Evolutionary conservation across 2,797 vertebrate species (phyloP), one percentile per base, ranked within the genome.

Genomic region (Peromyscus attwateri): DNA sequence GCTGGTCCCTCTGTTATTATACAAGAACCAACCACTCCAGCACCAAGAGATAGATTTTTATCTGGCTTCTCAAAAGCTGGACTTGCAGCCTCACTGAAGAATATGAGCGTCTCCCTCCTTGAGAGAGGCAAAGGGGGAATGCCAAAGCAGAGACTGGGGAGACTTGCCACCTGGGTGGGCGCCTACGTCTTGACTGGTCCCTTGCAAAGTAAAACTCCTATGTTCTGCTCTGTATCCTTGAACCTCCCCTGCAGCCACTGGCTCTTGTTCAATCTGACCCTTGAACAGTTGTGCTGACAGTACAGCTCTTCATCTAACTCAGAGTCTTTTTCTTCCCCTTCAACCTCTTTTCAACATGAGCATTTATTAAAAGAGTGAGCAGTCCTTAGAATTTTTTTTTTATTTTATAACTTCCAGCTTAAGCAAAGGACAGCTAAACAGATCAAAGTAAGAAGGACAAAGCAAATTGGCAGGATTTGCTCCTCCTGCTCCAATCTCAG

Each of bases 371-470:
- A 57, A 73, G 62, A 57, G 43, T 89, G 49, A 82, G 64, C 57
- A 68, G 68, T 76, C 82, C 81, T 91, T 17, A 31, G 62, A 85
- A 46, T 10, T 52, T 95, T 75, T n/a, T 55, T 91, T 90, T 75
- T 70, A 87, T 82, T 83, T 87, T 52, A 25, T n/a, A 88, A 81
- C 87, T 97, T 70, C 84, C 76, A 94, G 70, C 27, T 77, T 64
- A 77, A 17, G 17, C 66, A 73, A 88, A 91, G 75, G 94, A 75
- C 94, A 34, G 73, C 55, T 76, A 87, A 96, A 91, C 82, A 71
- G 96, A 91, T 96, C 87, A 94, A 88, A 95, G 87, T 9, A 52
- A 95, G 62, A 85, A 84, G 85, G 3, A 84, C 57, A 88, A 79
- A 90, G 88, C 34, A 21, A 88, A 89, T n/a, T 21, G n/a, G 76